Evolutionary conservation across 2,113 vertebrate species (phyloP).

Genomic region (Dolichallabes microphthalmus): DNA sequence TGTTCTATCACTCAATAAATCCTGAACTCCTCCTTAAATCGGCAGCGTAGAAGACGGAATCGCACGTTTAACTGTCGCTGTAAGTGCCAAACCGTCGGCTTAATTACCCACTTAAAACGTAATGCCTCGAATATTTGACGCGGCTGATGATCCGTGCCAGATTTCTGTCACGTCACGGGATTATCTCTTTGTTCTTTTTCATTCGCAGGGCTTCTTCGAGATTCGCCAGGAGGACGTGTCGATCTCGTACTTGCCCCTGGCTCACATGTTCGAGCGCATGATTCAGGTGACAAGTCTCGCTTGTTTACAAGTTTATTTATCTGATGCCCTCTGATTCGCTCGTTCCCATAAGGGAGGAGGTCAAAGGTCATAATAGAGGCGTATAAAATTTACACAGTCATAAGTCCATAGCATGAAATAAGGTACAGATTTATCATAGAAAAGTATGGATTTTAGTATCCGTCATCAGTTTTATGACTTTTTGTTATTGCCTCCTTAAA

Average conservation of each 20-base stretch:
- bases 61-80: conserved; percentile 50
- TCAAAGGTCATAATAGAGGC: background rate
- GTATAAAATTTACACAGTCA: no score
- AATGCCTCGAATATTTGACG: conserved; percentile 36
- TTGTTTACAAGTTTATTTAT: background rate
- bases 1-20: conserved; percentile 66
- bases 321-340: background rate
- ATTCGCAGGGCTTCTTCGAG: conserved; percentile 71
- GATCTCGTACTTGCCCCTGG: conserved; percentile 79
- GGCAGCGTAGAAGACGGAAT: conserved; percentile 55
- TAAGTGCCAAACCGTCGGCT: conserved; percentile 51
- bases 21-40: conserved; percentile 65
- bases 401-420: background rate
- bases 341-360: no score
- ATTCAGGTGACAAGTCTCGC: conserved; percentile 66
- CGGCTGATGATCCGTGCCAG: conserved; percentile 21
- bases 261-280: conserved; percentile 81
- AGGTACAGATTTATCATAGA: background rate
- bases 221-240: conserved; percentile 74
- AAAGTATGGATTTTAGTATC: background rate
- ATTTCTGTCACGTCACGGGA: background rate
- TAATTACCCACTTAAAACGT: background rate
- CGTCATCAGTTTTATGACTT: background rate
- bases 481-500: background rate
- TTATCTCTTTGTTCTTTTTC: background rate